Evolutionary conservation across 2,797 vertebrate genomes (phyloP), one percentile per base, ranked within the genome.

Genomic region (Mallotus villosus): DNA sequence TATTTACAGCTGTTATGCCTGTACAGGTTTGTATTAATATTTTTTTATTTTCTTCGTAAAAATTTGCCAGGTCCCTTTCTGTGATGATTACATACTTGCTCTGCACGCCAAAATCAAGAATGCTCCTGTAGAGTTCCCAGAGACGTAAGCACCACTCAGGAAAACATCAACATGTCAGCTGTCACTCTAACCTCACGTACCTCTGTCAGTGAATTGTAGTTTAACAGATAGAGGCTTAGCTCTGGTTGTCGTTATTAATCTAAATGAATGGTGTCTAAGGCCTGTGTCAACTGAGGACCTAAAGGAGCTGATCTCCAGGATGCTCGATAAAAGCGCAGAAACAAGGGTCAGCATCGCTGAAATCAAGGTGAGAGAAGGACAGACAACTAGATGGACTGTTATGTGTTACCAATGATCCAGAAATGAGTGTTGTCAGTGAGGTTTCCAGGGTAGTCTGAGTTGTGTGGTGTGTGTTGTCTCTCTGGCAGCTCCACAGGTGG

Each of bases 31-130:
- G 67, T 0, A 17, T 60, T n/a, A 11, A 16, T 67, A n/a, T n/a
- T 12, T 62, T 12, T 0, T 17, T 5, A n/a, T 71, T 51, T 41
- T 74, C 51, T 41, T 78, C 3, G 53, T 24, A 24, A 29, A 29
- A 57, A 24, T 5, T 1, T 46, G 84, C 21, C 86, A 99, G 97
- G 98, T 97, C 81, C 97, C 97, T 58, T 99, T 99, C 88, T 95
- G 95, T 63, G 95, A 98, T 25, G 96, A 97, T 17, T 96, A 94
- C 82, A 94, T 99, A 72, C 86, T 98, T 80, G 89, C 94, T 72
- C 92, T 99, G 85, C 94, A 97, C 86, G 94, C 91, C 79, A 97
- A 96, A 91, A 99, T 99, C 88, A 97, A 94, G 91, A 95, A 85
- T 74, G 93, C 94, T 79, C 83, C 92, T 0, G 95, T 99, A 75